A percentile compares a stretch with the other conserved stretches of the same genome.
These are phyloP conservation scores for Pseudomyrmex gracilis DNA, from an alignment of 1,140 invertebrate genomes.

Conservation along the genomic window DNA sequence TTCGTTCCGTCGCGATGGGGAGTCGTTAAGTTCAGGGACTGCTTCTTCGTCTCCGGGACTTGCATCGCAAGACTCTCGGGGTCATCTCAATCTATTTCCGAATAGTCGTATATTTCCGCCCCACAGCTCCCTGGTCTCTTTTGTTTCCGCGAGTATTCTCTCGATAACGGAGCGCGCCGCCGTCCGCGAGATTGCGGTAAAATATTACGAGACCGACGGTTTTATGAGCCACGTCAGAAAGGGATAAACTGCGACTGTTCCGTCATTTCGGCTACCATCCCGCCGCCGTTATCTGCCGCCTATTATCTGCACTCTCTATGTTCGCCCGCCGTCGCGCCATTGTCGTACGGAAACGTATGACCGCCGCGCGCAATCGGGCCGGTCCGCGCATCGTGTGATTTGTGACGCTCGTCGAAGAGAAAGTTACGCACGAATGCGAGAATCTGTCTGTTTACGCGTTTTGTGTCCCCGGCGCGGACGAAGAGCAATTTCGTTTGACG, in stretches of 20 bases:
- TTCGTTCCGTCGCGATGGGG: slow-evolving; percentile 1
- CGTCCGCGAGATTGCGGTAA: slow-evolving; percentile 50
- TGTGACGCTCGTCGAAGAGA: slow-evolving; percentile 57
- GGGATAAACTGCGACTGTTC: slow-evolving; percentile 56
- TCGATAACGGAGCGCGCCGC: slow-evolving; percentile 29
- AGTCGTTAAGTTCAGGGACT: slow-evolving; percentile 38
- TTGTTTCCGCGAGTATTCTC: slow-evolving; percentile 54
- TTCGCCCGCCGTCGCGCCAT: slow-evolving; percentile 2
- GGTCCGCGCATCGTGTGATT: slow-evolving; percentile 38
- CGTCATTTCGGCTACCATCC: slow-evolving; percentile 60
- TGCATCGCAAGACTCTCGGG: slow-evolving; percentile 13
- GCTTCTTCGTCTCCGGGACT: not conserved
- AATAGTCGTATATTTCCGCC: slow-evolving; percentile 40
- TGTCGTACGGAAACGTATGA: slow-evolving; percentile 48
- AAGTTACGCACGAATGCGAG: slow-evolving; percentile 46
- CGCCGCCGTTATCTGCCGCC: slow-evolving; percentile 63
- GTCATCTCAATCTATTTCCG: slow-evolving; percentile 54
- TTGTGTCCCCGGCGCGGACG: slow-evolving; percentile 31
- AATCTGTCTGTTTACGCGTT: slow-evolving; percentile 45
- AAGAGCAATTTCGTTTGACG: slow-evolving; percentile 59
- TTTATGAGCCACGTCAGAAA: slow-evolving; percentile 57
- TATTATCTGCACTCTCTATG: slow-evolving; percentile 36
- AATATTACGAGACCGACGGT: slow-evolving; percentile 59
- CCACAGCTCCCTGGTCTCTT: slow-evolving; percentile 8
- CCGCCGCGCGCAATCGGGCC: slow-evolving; percentile 51